These are phyloP conservation scores for Diarsia rubi DNA, from an alignment of 2,888 invertebrate species.

Conservation along the genomic window DNA sequence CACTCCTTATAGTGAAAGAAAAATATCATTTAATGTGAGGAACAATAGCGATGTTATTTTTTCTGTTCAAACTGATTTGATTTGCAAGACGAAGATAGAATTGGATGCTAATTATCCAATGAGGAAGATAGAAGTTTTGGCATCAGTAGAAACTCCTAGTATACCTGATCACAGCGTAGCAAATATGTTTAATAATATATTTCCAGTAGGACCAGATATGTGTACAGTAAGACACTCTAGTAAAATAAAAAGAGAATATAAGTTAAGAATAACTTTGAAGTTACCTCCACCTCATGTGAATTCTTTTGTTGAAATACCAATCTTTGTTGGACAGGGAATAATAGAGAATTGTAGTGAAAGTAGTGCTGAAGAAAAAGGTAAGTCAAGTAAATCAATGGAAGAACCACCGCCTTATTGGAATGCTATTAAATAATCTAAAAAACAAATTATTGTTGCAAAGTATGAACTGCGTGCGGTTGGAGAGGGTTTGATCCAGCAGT, in stretches of 20 bases:
- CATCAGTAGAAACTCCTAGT: conserved; percentile 11
- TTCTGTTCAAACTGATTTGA: conserved; percentile 20
- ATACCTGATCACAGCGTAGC: conserved; percentile 26
- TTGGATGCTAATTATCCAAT: neutral
- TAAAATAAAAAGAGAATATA: conserved; percentile 30
- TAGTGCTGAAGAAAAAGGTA: neutral
- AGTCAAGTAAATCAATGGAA: neutral
- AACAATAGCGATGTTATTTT: conserved; percentile 26
- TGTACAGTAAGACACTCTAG: conserved; percentile 40
- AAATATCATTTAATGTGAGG: conserved; percentile 13
- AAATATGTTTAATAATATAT: conserved; percentile 11
- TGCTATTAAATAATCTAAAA: neutral
- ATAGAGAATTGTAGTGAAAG: neutral
- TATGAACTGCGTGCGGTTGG: neutral
- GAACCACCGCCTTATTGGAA: conserved; percentile 13
- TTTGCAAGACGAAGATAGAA: conserved; percentile 12
- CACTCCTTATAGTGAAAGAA: conserved; percentile 8
- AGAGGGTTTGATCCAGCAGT: neutral
- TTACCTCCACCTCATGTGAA: conserved; percentile 36
- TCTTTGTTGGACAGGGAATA: conserved; percentile 34
- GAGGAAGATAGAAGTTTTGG: neutral
- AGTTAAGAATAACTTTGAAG: conserved; percentile 30
- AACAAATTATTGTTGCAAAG: neutral
- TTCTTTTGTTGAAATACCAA: conserved; percentile 32
- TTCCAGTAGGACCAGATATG: conserved; percentile 7